Conservation (phyloP, 2,113 vertebrate species). For the Hypocryptadius cinnamomeus region DNA sequence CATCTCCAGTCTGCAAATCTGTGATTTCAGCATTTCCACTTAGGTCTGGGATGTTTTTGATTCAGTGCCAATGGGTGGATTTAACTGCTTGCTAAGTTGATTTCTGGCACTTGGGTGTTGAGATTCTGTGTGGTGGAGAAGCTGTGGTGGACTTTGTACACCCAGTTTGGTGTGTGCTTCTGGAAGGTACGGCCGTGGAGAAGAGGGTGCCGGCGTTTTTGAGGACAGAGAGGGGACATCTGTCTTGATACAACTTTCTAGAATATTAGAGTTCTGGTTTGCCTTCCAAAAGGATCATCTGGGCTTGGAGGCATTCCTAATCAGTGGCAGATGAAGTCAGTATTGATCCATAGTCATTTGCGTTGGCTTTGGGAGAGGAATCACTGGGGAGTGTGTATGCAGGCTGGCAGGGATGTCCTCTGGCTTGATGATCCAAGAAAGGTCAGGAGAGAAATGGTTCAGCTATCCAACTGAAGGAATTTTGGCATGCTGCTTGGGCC, state of each 20-base stretch:
- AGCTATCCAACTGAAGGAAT: not conserved
- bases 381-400: not conserved
- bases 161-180: not conserved
- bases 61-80: not conserved
- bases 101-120: not conserved
- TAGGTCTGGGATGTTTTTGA: not conserved
- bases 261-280: not conserved
- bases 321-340: not conserved
- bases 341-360: not conserved
- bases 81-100: not conserved
- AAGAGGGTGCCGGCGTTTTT: not conserved
- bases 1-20: not conserved
- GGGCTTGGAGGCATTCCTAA: not conserved
- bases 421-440: not conserved
- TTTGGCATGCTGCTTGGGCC: not conserved
- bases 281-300: not conserved
- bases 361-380: not conserved
- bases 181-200: not conserved
- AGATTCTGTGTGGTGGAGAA: accelerated
- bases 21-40: not conserved
- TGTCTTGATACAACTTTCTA: not conserved
- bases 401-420: not conserved
- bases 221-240: not conserved
- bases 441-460: conserved; percentile 18
- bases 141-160: not conserved